These are phyloP conservation scores for Podarcis siculus DNA, from an alignment of 2,797 vertebrate genomes.

Conservation along the genomic window DNA sequence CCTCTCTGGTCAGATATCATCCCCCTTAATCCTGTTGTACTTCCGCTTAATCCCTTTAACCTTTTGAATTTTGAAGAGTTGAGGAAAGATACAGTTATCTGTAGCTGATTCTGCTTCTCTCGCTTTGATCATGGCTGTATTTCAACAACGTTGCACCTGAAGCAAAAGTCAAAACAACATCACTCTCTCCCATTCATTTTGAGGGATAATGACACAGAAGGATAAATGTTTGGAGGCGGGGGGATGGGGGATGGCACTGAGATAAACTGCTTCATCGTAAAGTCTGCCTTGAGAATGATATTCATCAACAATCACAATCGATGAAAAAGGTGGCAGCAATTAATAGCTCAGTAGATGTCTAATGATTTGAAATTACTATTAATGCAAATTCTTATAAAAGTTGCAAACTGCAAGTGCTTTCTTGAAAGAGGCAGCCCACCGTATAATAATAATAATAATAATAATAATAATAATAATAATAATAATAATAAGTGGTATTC, in stretches of 20 bases:
- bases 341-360: no score
- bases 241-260: neutral
- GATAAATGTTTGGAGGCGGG: neutral
- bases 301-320: neutral
- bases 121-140: neutral
- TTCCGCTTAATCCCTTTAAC: neutral
- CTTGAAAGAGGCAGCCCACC: no score
- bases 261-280: neutral
- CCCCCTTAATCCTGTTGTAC: neutral
- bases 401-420: no score
- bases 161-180: neutral
- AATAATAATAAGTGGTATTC: no score
- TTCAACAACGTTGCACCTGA: neutral
- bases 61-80: neutral
- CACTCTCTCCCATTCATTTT: neutral
- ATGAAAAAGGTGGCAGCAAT: no score
- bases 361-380: no score
- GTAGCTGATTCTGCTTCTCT: neutral
- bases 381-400: no score
- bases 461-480: no score
- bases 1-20: neutral
- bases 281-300: neutral
- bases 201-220: neutral
- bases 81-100: neutral
- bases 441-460: no score